Percentiles rank a stretch among this genome's conserved stretches.
Evolutionary conservation across 2,888 invertebrate genomes (phyloP).

Genomic region (Drosophila setosimentum): DNA sequence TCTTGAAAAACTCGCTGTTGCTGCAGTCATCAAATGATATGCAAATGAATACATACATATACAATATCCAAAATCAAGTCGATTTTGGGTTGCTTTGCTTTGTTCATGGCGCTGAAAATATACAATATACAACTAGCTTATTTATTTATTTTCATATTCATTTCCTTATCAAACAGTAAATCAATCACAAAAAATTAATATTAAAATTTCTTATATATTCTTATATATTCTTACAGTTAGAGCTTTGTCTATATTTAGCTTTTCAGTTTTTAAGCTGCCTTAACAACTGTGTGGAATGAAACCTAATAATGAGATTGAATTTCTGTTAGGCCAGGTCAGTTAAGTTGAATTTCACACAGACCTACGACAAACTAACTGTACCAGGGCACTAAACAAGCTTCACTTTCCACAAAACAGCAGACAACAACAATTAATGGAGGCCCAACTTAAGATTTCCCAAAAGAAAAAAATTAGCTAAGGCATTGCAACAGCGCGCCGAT

Average conservation of each 20-base stretch:
- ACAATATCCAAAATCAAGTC: not conserved
- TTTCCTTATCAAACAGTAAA: not conserved
- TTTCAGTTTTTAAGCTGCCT: not conserved
- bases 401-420: constrained; percentile 56
- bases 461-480: not conserved
- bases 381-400: constrained; percentile 33
- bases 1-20: not conserved
- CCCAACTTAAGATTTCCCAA: constrained; percentile 50
- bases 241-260: not conserved
- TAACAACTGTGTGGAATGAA: not conserved
- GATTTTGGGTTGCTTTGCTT: not conserved
- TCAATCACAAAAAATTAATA: not conserved
- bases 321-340: constrained; percentile 62
- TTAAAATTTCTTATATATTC: not conserved
- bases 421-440: constrained; percentile 21
- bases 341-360: constrained; percentile 55
- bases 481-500: constrained; percentile 64
- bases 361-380: constrained; percentile 77
- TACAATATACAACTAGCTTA: not conserved
- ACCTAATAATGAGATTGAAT: constrained; percentile 8
- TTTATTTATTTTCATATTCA: not conserved
- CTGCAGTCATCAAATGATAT: not conserved
- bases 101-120: not conserved
- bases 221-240: not conserved
- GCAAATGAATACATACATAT: not conserved